phyloP scores from a whole-genome alignment of 2,888 invertebrate species.

The Limnephilus auricula region DNA sequence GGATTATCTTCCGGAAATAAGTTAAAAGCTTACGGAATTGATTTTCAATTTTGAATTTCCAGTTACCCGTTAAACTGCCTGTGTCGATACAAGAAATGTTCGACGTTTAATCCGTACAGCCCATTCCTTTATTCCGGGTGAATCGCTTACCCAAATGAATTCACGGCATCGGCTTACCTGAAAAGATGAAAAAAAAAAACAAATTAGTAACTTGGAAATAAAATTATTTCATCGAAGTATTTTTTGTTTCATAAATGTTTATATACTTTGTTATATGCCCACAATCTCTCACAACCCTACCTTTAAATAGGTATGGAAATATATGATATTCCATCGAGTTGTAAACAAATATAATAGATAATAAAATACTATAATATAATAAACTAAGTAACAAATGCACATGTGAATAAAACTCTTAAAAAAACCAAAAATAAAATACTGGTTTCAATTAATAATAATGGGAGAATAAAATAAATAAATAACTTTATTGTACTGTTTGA shows the following conservation, averaged over 20 bases:
- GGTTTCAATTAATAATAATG: not conserved
- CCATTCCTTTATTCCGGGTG: conserved; percentile 33
- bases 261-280: not conserved
- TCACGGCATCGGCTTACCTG: conserved; percentile 38
- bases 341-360: not conserved
- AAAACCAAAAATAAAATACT: too few species aligned
- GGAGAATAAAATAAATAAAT: not conserved
- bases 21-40: conserved; percentile 19
- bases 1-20: not conserved
- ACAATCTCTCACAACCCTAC: too few species aligned
- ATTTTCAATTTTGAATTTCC: conserved; percentile 27
- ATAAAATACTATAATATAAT: too few species aligned
- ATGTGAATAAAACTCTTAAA: too few species aligned
- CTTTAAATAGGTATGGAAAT: not conserved
- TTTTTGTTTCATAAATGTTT: too few species aligned
- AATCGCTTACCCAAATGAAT: conserved; percentile 28
- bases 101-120: not conserved
- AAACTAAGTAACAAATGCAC: too few species aligned
- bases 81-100: conserved; percentile 9
- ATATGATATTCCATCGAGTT: not conserved
- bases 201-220: not conserved
- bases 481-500: not conserved
- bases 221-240: not conserved
- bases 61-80: conserved; percentile 41
- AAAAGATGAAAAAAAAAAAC: not conserved